These are phyloP conservation scores for Nephrotoma flavescens DNA, from an alignment of 2,888 invertebrate species.

Conservation along the genomic window DNA sequence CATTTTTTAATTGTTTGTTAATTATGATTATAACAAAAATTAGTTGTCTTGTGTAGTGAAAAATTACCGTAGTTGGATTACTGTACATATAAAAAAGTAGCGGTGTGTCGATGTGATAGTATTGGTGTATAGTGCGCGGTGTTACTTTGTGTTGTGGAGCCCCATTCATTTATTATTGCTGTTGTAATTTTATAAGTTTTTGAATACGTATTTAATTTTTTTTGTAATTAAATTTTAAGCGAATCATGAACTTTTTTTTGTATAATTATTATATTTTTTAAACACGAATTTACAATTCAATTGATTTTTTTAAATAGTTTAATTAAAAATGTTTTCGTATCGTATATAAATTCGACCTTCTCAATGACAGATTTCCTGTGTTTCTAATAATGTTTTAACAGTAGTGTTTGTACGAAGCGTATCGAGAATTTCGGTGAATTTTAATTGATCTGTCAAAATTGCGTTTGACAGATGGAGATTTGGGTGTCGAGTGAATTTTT, in stretches of 20 bases:
- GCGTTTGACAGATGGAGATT: neutral
- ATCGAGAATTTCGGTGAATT: neutral
- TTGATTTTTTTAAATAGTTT: neutral
- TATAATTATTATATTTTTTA: neutral
- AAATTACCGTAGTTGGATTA: neutral
- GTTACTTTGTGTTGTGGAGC: neutral
- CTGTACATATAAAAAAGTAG: neutral
- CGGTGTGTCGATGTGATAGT: neutral
- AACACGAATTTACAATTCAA: neutral
- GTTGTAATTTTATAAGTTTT: neutral
- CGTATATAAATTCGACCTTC: neutral
- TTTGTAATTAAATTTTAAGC: neutral
- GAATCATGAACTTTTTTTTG: neutral
- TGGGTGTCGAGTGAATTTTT: neutral
- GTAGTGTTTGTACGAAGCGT: neutral
- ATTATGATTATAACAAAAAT: neutral
- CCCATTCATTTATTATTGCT: neutral
- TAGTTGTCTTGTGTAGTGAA: neutral
- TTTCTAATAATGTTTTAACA: neutral
- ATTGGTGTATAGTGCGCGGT: neutral
- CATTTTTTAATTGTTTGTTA: neutral
- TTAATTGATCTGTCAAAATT: neutral
- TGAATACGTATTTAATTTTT: neutral
- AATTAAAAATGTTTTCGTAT: neutral
- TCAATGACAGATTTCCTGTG: neutral